Percentiles rank a stretch among this genome's conserved stretches.
Conservation (phyloP, 2,888 invertebrate genomes). For the Syritta pipiens region DNA sequence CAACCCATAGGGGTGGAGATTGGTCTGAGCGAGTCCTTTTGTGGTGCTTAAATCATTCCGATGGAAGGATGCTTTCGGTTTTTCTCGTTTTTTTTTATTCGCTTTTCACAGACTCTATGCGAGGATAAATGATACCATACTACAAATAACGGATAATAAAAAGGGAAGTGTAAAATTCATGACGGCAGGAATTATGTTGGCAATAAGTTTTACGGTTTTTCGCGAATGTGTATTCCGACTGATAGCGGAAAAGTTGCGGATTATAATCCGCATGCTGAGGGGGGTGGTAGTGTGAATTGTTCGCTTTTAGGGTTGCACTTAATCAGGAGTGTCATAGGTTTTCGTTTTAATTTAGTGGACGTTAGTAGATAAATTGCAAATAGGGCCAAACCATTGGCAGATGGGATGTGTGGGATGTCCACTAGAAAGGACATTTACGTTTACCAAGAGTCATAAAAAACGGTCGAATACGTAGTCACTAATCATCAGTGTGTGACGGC, state of each 20-base stretch:
- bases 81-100: background rate
- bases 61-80: constrained; percentile 39
- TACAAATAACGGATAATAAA: constrained; percentile 54
- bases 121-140: constrained; percentile 41
- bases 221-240: constrained; percentile 7
- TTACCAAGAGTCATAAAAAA: too few relatives aligned
- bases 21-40: constrained; percentile 14
- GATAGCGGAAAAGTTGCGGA: constrained; percentile 29
- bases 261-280: constrained; percentile 5
- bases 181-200: constrained; percentile 52
- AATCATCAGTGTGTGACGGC: too few relatives aligned
- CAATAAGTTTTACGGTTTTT: constrained; percentile 46
- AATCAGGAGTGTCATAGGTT: constrained; percentile 4
- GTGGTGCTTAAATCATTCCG: constrained; percentile 50
- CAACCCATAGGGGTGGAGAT: background rate
- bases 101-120: constrained; percentile 22
- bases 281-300: constrained; percentile 1
- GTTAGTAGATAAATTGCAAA: background rate
- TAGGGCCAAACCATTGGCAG: background rate
- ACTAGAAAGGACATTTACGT: too few relatives aligned
- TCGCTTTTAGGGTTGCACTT: constrained; percentile 7
- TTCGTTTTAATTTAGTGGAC: constrained; percentile 1
- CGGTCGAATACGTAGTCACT: too few relatives aligned
- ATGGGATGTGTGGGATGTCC: background rate
- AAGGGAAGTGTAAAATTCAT: constrained; percentile 52